phyloP scores from a whole-genome alignment of 2,113 vertebrate species.

The Nanorana parkeri region DNA sequence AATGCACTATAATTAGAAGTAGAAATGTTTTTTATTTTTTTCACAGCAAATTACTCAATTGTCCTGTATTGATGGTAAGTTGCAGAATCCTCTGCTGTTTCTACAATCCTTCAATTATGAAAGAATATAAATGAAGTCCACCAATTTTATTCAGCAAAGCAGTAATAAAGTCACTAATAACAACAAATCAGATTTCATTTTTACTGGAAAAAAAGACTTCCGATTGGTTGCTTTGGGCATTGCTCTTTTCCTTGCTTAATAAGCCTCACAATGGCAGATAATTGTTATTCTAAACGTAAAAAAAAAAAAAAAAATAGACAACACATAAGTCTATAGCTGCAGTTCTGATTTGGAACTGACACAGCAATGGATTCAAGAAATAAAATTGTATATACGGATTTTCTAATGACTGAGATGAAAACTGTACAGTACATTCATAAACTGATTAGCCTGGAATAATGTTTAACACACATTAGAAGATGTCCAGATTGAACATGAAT shows the following conservation, averaged over 20 bases:
- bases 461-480: not conserved
- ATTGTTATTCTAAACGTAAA: not conserved
- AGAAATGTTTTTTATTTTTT: constrained; percentile 7
- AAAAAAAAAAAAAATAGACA: not conserved
- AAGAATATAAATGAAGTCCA: no score
- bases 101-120: no score
- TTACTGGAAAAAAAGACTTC: no score
- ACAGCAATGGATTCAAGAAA: not conserved
- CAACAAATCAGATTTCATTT: no score
- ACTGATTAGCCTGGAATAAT: constrained; percentile 9
- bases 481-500: constrained; percentile 15
- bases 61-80: not conserved
- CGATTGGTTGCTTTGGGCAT: no score
- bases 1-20: constrained; percentile 18
- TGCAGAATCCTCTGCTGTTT: not conserved
- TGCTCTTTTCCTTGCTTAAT: no score
- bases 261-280: not conserved
- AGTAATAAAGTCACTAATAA: no score
- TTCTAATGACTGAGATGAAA: constrained; percentile 30
- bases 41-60: not conserved
- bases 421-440: constrained; percentile 48
- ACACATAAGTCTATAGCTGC: not conserved
- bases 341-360: not conserved
- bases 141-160: no score
- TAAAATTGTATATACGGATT: not conserved